Evolutionary conservation across 2,797 vertebrate species (phyloP).

Genomic region (Danio albolineatus): DNA sequence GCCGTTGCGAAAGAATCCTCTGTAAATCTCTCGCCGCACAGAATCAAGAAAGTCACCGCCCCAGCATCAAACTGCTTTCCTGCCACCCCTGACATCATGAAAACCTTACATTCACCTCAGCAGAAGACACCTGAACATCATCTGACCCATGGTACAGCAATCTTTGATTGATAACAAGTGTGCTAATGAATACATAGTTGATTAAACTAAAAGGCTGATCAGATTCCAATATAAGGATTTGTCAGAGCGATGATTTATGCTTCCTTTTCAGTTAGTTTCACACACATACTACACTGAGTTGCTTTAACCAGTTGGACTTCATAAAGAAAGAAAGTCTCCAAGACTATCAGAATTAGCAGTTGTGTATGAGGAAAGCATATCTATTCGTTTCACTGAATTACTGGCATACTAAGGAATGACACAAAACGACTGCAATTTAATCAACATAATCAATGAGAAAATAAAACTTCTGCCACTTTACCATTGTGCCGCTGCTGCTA

Average conservation of each 20-base stretch:
- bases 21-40: constrained; percentile 1
- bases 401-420: no score
- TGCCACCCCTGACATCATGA: background rate
- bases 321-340: background rate
- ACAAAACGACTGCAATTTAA: background rate
- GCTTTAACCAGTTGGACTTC: background rate
- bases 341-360: background rate
- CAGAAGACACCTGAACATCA: constrained; percentile 10
- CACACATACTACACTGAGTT: background rate
- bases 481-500: constrained; percentile 43
- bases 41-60: constrained; percentile 33
- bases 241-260: constrained; percentile 13
- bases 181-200: background rate
- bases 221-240: constrained; percentile 29
- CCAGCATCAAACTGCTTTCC: background rate
- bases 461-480: constrained; percentile 14
- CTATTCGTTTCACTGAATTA: background rate
- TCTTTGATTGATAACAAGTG: background rate
- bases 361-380: background rate
- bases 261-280: constrained; percentile 20
- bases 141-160: background rate
- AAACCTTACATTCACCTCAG: background rate
- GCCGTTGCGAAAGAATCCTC: constrained; percentile 42
- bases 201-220: background rate
- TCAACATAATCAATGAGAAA: background rate